Evolutionary conservation across 2,113 vertebrate species (phyloP).

Genomic region (Hippopotamus amphibius): DNA sequence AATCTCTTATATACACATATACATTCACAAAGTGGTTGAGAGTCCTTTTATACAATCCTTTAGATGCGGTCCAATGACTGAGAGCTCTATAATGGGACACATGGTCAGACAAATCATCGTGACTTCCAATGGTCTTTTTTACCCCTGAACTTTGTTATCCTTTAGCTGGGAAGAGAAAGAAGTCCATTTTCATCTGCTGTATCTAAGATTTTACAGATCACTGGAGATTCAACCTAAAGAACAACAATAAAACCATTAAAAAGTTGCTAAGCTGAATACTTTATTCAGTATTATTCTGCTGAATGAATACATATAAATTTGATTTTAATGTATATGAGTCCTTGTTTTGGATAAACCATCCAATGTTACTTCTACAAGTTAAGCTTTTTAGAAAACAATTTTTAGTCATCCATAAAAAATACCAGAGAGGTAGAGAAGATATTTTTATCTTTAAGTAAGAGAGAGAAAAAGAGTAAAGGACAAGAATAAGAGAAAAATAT

Average conservation of each 20-base stretch:
- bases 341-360: slow-evolving; percentile 38
- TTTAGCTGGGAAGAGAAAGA: slow-evolving; percentile 94
- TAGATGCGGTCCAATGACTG: slow-evolving; percentile 71
- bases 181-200: slow-evolving; percentile 97
- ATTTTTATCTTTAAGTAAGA: slow-evolving; percentile 42
- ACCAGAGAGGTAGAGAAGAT: not conserved
- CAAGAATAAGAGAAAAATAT: not conserved
- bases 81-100: slow-evolving; percentile 44
- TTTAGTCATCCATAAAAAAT: slow-evolving; percentile 27
- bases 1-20: slow-evolving; percentile 89
- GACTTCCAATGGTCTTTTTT: slow-evolving; percentile 55
- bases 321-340: not conserved
- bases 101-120: slow-evolving; percentile 26
- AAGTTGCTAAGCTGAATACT: slow-evolving; percentile 26
- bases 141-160: slow-evolving; percentile 41
- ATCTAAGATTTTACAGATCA: slow-evolving; percentile 98
- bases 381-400: not conserved
- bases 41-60: slow-evolving; percentile 74
- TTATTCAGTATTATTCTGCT: slow-evolving; percentile 31
- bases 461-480: not conserved
- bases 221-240: slow-evolving; percentile 96
- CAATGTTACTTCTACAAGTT: not conserved
- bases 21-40: slow-evolving; percentile 88
- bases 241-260: slow-evolving; percentile 50
- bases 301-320: not conserved